Evolutionary conservation across 2,113 vertebrate genomes (phyloP), one percentile per base, ranked within the genome.

Genomic region (Erythrocercus mccallii): DNA sequence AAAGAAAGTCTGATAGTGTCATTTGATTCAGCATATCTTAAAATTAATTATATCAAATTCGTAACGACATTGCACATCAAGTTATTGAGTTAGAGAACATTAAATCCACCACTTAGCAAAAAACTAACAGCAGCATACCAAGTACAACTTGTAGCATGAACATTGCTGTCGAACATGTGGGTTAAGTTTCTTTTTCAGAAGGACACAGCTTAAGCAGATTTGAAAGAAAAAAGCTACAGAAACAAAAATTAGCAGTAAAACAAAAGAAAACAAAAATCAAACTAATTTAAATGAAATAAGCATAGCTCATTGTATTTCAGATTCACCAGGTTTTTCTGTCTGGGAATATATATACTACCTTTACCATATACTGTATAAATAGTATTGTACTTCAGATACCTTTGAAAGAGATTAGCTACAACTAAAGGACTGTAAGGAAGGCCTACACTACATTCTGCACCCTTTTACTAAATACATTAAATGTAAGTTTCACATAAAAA

Each of bases 201-300:
- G 56, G 56, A 35, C 69, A 84, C 10, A 88, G 74, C 85, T 93
- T 84, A 93, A 95, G 91, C 88, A 94, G 47, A 85, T 81, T 88
- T 88, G 72, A 92, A 95, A 94, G 40, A 48, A 74, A 96, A 77
- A 94, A 91, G 85, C 80, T 93, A 85, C 28, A 58, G 27, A 90
- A 96, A 95, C 61, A 47, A 92, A 94, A 93, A 86, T 44, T 17
- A 80, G 78, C 87, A 64, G 23, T 76, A 60, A 87, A 88, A 72
- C 35, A 89, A 92, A 81, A 60, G 71, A 78, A 69, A 40, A 86
- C 76, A 89, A 64, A 31, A 86, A 88, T 64, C 61, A 79, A 88
- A 95, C 60, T 72, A 86, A 95, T 53, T 69, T 47, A 45, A 90
- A 90, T 79, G 12, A 91, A 89, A 95, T 76, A 31, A 95, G 33